Conservation (phyloP, 92 coral and sea anemone genomes). For the Epizoanthus scotinus region DNA sequence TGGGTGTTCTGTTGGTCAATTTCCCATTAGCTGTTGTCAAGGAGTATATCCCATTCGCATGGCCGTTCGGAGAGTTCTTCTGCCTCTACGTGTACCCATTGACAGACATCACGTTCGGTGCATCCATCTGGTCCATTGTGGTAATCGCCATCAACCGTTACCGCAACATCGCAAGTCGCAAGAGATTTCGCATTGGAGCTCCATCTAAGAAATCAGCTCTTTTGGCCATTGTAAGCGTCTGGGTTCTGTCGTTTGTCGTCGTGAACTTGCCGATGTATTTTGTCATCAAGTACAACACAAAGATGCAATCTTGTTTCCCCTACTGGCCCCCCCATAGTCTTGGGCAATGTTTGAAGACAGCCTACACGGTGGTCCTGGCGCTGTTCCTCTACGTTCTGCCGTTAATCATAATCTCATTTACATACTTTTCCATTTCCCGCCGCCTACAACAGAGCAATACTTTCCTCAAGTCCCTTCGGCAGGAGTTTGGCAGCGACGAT, state of each 20-base stretch:
- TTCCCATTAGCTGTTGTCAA: constrained; percentile 57
- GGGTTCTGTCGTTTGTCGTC: constrained; percentile 68
- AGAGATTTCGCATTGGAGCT: constrained; percentile 26
- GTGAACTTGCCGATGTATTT: constrained; percentile 60
- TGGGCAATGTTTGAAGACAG: background rate
- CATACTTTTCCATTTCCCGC: constrained; percentile 34
- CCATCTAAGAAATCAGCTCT: constrained; percentile 44
- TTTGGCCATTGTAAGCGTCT: constrained; percentile 52
- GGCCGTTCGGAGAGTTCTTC: constrained; percentile 56
- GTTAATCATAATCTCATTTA: constrained; percentile 4
- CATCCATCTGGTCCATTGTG: constrained; percentile 88
- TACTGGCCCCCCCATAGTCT: constrained; percentile 12
- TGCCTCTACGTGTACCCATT: constrained; percentile 74
- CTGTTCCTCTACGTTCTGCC: constrained; percentile 10
- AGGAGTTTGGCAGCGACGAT: background rate
- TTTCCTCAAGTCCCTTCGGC: constrained; percentile 22
- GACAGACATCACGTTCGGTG: constrained; percentile 76
- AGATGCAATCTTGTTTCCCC: background rate
- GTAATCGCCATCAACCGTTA: constrained; percentile 79
- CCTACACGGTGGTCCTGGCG: background rate
- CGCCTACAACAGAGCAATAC: constrained; percentile 19
- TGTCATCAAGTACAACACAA: background rate
- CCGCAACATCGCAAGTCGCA: constrained; percentile 60
- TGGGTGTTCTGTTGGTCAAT: constrained; percentile 69
- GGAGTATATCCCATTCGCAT: constrained; percentile 44